Base-by-base conservation (phyloP, 2,888 invertebrate species). In the Scelioninae gen. 2 region DNA sequence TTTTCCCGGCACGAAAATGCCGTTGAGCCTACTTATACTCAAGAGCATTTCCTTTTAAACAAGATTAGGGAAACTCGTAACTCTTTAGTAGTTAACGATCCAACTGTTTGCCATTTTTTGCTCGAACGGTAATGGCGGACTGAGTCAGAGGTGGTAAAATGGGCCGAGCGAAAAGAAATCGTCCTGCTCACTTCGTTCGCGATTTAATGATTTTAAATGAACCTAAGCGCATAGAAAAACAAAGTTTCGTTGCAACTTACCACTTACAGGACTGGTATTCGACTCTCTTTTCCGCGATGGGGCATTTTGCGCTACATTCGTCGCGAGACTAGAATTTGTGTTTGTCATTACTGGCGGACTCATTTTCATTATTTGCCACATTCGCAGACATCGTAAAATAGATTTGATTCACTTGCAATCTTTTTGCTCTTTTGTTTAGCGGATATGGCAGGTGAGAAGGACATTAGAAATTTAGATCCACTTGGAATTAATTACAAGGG, bases 191-290 rank as follows among this genome's bases (percentile, higher is more conserved):
- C 63, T 61, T 48, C 25, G 68, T 60, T 58, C 65, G 60, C 69
- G 69, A 69, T 64, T 73, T 73, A 73, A 73, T 73, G 73, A 69
- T 73, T 73, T 60, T 46, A 73, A 73, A 65, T 65, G 64, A 69
- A 55, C 53, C 73, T 60, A 55, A 33, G 43, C 35, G 28, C 31
- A 28, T 6, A 35, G 57, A 63, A 70, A 70, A 70, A 70, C 48
- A n/a, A 31, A 41, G 63, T 63, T 70, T 70, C 69, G 57, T 70
- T 19, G 10, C 43, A 16, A 63, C 63, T 57, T 22, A 52, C 41
- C 55, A 52, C 41, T 53, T 19, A 46, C 61, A 45, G 33, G 39
- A 61, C 60, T 48, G 63, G 70, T 46, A 63, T 70, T 70, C 39
- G 48, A 70, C 61, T 70, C 63, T 70, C 61, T 69, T 60, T 69